A percentile compares a stretch with the other conserved stretches of the same genome.
Evolutionary conservation across 2,888 invertebrate species (phyloP).

Genomic region (Drosophila tanythrix): DNA sequence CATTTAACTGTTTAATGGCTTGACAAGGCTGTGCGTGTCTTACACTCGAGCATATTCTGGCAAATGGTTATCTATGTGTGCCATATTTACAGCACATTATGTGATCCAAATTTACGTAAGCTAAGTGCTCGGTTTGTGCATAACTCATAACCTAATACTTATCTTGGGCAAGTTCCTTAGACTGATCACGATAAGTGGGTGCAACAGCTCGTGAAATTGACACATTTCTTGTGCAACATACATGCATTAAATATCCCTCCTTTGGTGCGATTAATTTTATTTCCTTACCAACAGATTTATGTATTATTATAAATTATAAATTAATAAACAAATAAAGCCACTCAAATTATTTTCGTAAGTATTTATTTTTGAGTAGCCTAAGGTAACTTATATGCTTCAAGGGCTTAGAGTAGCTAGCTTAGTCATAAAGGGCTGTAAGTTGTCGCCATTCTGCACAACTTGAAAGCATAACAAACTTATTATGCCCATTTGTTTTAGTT

Average conservation of each 20-base stretch:
- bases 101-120: not conserved
- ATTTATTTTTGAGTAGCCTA: not conserved
- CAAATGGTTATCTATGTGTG: not conserved
- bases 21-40: not conserved
- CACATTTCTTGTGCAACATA: not conserved
- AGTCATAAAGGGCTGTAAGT: constrained; percentile 34
- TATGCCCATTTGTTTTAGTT: constrained; percentile 68
- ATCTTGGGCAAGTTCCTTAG: not conserved
- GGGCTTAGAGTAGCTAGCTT: constrained; percentile 1
- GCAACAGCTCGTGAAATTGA: constrained; percentile 1
- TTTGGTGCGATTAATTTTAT: not conserved
- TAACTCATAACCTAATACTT: not conserved
- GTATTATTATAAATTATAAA: too few relatives aligned
- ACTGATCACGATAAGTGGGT: not conserved
- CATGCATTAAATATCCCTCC: not conserved
- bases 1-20: not conserved
- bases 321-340: not conserved
- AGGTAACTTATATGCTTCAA: not conserved
- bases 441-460: constrained; percentile 35
- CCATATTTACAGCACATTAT: not conserved
- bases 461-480: constrained; percentile 68
- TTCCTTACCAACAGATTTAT: not conserved
- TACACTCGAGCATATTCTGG: too few relatives aligned
- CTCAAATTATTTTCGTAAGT: not conserved
- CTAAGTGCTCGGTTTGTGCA: not conserved